These are phyloP conservation scores for Pangasius djambal DNA, from an alignment of 2,797 vertebrate genomes.

Conservation along the genomic window DNA sequence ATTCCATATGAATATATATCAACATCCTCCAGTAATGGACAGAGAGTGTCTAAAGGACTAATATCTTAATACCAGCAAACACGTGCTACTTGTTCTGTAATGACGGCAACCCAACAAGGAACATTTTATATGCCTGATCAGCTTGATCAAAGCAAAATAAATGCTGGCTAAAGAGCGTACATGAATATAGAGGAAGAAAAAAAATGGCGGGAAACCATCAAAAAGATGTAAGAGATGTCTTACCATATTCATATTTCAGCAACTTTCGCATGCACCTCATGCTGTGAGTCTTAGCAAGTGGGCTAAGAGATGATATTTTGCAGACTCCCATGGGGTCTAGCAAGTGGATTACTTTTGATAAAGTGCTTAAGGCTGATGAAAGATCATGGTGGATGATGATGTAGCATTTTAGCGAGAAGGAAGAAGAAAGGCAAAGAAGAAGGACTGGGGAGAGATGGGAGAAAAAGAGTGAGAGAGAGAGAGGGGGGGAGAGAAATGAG, in stretches of 20 bases:
- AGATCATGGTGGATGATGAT: slow-evolving; percentile 33
- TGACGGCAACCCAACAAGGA: slow-evolving; percentile 12
- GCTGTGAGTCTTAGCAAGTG: slow-evolving; percentile 7
- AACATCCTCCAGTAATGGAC: slow-evolving; percentile 8
- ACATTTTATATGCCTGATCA: slow-evolving; percentile 20
- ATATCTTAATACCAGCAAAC: slow-evolving; percentile 14
- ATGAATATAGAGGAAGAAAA: neutral
- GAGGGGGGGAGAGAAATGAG: slow-evolving; percentile 13
- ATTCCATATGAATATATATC: slow-evolving; percentile 22
- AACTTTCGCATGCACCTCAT: slow-evolving; percentile 18
- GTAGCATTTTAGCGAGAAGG: slow-evolving; percentile 21
- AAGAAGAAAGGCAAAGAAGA: slow-evolving; percentile 19
- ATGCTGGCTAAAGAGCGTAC: slow-evolving; percentile 2
- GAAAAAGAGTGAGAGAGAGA: neutral
- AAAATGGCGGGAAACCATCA: neutral
- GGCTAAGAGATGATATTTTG: slow-evolving; percentile 33
- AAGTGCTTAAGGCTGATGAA: slow-evolving; percentile 47
- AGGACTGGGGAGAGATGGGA: neutral
- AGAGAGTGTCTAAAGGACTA: slow-evolving; percentile 5
- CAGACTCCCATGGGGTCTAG: slow-evolving; percentile 25
- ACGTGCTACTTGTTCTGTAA: neutral
- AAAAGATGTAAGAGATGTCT: slow-evolving; percentile 12
- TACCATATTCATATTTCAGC: slow-evolving; percentile 30
- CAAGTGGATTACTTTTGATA: slow-evolving; percentile 40
- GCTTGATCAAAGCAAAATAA: slow-evolving; percentile 7